Evolutionary conservation across 2,113 vertebrate species (phyloP).

Genomic region (Erinaceus europaeus): DNA sequence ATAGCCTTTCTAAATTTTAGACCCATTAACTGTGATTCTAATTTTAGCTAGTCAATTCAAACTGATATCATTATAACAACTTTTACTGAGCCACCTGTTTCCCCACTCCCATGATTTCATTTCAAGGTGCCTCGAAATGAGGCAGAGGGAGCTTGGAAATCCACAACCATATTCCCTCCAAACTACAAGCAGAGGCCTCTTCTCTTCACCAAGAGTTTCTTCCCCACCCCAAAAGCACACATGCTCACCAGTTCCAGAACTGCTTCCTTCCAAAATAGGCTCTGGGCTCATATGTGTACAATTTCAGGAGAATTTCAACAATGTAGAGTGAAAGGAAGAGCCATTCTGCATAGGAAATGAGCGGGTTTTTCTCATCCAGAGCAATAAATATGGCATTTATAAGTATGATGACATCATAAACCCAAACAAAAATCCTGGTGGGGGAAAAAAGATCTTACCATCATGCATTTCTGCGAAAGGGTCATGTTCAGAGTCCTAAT

Average conservation of each 20-base stretch:
- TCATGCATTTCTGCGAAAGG: not conserved
- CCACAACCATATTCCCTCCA: no score
- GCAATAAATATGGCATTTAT: slow-evolving; percentile 94
- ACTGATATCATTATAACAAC: not conserved
- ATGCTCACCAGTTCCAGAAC: slow-evolving; percentile 96
- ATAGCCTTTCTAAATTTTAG: not conserved
- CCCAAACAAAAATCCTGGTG: slow-evolving; percentile 84
- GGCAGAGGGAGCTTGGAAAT: not conserved
- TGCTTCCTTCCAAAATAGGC: slow-evolving; percentile 88
- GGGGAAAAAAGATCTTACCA: not conserved
- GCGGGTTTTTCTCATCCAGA: slow-evolving; percentile 88
- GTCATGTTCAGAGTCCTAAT: accelerated
- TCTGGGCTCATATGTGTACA: slow-evolving; percentile 91
- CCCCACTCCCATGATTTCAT: not conserved
- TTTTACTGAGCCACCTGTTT: not conserved
- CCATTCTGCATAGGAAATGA: slow-evolving; percentile 90
- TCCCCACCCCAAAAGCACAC: not conserved
- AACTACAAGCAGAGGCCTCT: not conserved
- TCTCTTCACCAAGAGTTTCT: accelerated
- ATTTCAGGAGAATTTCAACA: slow-evolving; percentile 92
- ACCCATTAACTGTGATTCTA: not conserved
- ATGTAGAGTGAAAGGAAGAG: slow-evolving; percentile 91
- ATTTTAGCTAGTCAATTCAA: not conserved
- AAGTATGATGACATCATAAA: slow-evolving; percentile 91
- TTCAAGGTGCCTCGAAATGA: not conserved